These are phyloP conservation scores for Callionymus lyra DNA, from an alignment of 2,113 vertebrate genomes.

Conservation along the genomic window DNA sequence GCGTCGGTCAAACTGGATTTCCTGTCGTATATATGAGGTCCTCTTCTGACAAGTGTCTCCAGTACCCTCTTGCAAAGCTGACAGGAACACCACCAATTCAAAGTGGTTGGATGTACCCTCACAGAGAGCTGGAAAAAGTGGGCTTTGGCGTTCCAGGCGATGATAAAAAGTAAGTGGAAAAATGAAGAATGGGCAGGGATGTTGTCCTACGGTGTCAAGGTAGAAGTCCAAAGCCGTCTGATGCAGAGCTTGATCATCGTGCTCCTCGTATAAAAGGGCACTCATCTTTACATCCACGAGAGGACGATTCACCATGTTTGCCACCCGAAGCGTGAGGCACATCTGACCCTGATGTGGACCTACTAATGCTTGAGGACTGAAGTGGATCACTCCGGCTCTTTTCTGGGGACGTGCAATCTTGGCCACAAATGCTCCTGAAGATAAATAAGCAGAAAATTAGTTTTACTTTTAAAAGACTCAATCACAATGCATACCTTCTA, in stretches of 20 bases:
- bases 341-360: constrained; percentile 74
- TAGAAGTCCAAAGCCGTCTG: constrained; percentile 87
- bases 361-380: constrained; percentile 81
- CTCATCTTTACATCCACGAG: constrained; percentile 80
- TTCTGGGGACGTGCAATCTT: constrained; percentile 96
- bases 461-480: too few relatives aligned
- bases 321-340: constrained; percentile 82
- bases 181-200: constrained; percentile 84
- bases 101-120: constrained; percentile 71
- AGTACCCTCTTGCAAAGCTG: constrained; percentile 86
- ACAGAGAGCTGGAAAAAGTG: constrained; percentile 74
- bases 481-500: too few relatives aligned
- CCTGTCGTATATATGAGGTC: constrained; percentile 87
- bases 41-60: constrained; percentile 88
- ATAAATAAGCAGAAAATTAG: background rate
- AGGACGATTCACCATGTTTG: constrained; percentile 80
- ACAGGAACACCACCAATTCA: constrained; percentile 87
- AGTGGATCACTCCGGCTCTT: constrained; percentile 82
- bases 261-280: constrained; percentile 85
- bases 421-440: constrained; percentile 91
- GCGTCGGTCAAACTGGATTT: constrained; percentile 79
- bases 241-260: constrained; percentile 75
- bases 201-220: constrained; percentile 69
- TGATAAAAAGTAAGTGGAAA: constrained; percentile 90
- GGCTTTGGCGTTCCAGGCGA: constrained; percentile 75